These are phyloP conservation scores for Neodiprion lecontei DNA, from an alignment of 1,140 invertebrate genomes.

Conservation along the genomic window DNA sequence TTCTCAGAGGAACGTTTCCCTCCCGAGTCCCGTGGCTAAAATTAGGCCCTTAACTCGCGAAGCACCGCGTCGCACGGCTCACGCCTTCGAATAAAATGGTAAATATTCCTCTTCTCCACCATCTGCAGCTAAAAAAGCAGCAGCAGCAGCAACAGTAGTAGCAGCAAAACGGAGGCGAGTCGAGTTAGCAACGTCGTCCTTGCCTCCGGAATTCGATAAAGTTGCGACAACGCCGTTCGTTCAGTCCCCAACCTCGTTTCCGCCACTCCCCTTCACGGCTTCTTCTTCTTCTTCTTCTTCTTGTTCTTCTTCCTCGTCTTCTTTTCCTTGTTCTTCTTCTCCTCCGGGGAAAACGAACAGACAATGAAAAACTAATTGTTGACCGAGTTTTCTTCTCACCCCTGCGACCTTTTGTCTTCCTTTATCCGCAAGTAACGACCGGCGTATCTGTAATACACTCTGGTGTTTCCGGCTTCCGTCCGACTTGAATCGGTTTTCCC, in stretches of 20 bases:
- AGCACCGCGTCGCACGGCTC: too few relatives aligned
- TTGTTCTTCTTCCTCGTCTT: conserved; percentile 18
- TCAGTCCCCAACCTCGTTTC: conserved; percentile 9
- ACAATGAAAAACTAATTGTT: neutral
- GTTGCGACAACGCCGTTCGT: conserved; percentile 27
- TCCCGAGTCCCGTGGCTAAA: too few relatives aligned
- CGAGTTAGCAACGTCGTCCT: conserved; percentile 32
- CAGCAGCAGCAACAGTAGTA: neutral
- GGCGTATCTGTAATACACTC: too few relatives aligned
- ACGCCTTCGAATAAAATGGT: neutral
- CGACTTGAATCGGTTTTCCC: too few relatives aligned
- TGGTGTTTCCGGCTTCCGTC: too few relatives aligned
- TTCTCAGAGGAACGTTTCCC: too few relatives aligned
- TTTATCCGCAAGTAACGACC: too few relatives aligned
- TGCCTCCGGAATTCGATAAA: conserved; percentile 42
- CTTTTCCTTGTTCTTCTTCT: conserved; percentile 23
- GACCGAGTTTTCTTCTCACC: neutral
- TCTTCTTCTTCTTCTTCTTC: conserved; percentile 9
- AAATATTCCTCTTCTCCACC: neutral
- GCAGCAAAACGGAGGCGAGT: conserved; percentile 8
- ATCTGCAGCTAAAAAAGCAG: neutral
- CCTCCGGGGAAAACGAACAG: neutral
- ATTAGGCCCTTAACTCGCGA: too few relatives aligned
- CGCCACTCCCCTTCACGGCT: conserved; percentile 1
- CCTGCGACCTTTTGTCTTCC: too few relatives aligned